These are phyloP conservation scores for Mionectes macconnelli DNA, from an alignment of 2,113 vertebrate species.

Conservation along the genomic window DNA sequence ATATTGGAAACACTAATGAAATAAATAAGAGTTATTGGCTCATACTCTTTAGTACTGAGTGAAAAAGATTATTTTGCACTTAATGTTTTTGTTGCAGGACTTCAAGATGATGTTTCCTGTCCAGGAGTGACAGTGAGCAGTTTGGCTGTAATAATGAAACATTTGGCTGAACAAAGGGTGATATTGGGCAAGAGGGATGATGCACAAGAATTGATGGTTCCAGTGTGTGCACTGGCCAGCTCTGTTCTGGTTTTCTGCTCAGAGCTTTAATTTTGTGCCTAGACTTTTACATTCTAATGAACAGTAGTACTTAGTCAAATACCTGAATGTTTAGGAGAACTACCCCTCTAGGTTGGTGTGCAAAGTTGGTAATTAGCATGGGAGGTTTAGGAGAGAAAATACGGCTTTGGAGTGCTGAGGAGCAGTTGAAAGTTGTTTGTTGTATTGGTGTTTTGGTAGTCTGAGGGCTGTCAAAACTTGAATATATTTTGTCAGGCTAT, in stretches of 20 bases:
- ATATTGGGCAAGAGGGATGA: slow-evolving; percentile 17
- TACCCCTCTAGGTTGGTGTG: not conserved
- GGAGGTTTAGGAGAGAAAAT: not conserved
- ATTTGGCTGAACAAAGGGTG: slow-evolving; percentile 37
- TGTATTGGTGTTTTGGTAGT: not conserved
- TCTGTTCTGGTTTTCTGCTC: not conserved
- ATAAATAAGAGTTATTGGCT: not conserved
- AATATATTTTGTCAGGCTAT: not conserved
- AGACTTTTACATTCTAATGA: not conserved
- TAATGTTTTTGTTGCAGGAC: slow-evolving; percentile 12
- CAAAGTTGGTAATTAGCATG: not conserved
- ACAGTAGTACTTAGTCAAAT: not conserved
- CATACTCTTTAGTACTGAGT: not conserved
- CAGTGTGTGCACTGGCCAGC: fast-evolving
- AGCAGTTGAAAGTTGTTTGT: not conserved
- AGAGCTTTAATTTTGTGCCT: not conserved
- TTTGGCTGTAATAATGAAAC: slow-evolving; percentile 24
- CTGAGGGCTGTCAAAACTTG: not conserved
- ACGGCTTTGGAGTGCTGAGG: not conserved
- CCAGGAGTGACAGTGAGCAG: not conserved
- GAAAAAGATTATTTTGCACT: slow-evolving; percentile 26
- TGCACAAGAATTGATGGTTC: not conserved
- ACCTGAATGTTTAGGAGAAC: not conserved
- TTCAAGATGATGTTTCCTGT: slow-evolving; percentile 19
- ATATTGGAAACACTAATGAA: not conserved